Evolutionary conservation across 2,888 invertebrate genomes (phyloP).

Genomic region (Auanema freiburgensis): DNA sequence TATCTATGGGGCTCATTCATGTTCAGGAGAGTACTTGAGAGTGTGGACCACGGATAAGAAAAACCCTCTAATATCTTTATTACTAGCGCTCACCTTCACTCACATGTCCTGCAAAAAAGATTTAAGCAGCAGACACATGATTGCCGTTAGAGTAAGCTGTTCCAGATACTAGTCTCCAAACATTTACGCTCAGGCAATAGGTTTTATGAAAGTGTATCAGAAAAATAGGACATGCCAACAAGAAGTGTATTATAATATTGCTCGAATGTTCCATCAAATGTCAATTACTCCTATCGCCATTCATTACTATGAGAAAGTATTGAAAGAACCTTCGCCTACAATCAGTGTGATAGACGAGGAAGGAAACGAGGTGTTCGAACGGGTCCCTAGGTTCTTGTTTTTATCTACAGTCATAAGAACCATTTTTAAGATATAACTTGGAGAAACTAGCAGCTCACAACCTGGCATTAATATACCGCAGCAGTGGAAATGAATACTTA

Average conservation of each 20-base stretch:
- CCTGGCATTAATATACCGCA: conserved; percentile 59
- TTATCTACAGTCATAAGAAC: conserved; percentile 1
- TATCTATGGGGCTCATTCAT: neutral
- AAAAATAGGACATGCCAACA: conserved; percentile 39
- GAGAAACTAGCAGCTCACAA: conserved; percentile 62
- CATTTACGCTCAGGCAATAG: conserved; percentile 45
- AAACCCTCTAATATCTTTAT: conserved; percentile 52
- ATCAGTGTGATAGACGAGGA: conserved; percentile 26
- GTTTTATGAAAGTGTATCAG: conserved; percentile 55
- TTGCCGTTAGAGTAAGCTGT: conserved; percentile 43
- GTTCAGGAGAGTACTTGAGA: conserved; percentile 54
- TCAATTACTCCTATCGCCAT: conserved; percentile 51
- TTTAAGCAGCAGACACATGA: conserved; percentile 55
- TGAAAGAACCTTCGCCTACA: conserved; percentile 25
- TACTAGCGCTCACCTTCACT: conserved; percentile 58
- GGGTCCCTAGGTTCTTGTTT: conserved; percentile 21
- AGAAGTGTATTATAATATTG: conserved; percentile 57
- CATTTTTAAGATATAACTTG: conserved; percentile 45
- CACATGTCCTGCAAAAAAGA: conserved; percentile 63
- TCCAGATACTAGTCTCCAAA: neutral
- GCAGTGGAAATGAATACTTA: conserved; percentile 55
- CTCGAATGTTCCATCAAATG: conserved; percentile 61
- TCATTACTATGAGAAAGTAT: conserved; percentile 55
- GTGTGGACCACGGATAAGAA: conserved; percentile 49
- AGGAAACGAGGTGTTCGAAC: conserved; percentile 24